phyloP scores from a whole-genome alignment of 2,797 vertebrate species.

The Psittacula echo region DNA sequence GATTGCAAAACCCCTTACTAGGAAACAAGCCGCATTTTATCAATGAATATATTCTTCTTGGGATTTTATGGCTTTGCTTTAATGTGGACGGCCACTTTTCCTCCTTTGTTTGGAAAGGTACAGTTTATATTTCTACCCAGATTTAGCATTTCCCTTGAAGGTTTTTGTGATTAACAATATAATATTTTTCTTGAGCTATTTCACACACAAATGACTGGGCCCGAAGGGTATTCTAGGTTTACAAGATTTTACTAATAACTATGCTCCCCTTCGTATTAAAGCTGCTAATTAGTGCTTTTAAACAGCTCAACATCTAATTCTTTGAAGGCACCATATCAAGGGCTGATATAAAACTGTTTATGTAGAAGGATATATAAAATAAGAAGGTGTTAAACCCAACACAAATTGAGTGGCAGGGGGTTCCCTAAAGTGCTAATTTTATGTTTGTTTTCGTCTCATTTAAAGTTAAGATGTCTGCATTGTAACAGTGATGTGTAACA shows the following conservation, averaged over 20 bases:
- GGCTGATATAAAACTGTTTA: constrained; percentile 81
- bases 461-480: constrained; percentile 77
- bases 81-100: constrained; percentile 54
- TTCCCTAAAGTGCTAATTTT: constrained; percentile 79
- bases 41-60: constrained; percentile 62
- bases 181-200: constrained; percentile 76
- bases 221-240: constrained; percentile 73
- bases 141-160: constrained; percentile 72
- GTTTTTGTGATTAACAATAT: constrained; percentile 76
- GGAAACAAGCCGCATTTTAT: constrained; percentile 63
- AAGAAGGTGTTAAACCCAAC: constrained; percentile 79
- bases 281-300: constrained; percentile 82
- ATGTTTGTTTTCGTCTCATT: constrained; percentile 79
- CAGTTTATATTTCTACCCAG: constrained; percentile 69
- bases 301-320: constrained; percentile 75
- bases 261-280: constrained; percentile 69
- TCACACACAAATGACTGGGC: constrained; percentile 67
- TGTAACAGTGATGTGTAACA: constrained; percentile 63
- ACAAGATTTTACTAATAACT: constrained; percentile 77
- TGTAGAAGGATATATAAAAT: constrained; percentile 77
- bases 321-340: constrained; percentile 74
- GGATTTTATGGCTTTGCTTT: constrained; percentile 54
- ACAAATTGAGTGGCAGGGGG: constrained; percentile 74
- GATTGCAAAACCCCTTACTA: constrained; percentile 19
- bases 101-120: constrained; percentile 71